These are phyloP conservation scores for Microcebus murinus DNA, from an alignment of 2,113 vertebrate species.

Conservation along the genomic window DNA sequence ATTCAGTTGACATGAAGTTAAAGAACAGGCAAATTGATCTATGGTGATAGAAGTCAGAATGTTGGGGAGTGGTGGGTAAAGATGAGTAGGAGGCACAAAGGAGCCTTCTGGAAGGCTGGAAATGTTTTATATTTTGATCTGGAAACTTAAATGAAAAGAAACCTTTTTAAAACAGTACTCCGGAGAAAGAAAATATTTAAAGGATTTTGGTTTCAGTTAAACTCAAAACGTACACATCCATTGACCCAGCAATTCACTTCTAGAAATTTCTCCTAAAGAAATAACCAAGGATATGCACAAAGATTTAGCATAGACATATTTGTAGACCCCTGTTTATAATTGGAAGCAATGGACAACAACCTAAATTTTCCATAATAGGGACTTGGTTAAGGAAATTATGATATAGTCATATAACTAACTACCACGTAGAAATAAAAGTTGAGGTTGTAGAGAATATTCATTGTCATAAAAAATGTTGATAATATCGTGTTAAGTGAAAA, in stretches of 20 bases:
- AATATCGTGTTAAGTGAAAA: background rate
- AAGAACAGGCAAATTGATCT: background rate
- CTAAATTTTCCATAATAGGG: background rate
- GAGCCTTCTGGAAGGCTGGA: background rate
- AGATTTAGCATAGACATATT: background rate
- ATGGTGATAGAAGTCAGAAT: background rate
- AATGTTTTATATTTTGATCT: background rate
- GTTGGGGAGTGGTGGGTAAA: background rate
- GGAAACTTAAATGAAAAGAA: background rate
- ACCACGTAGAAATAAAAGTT: background rate
- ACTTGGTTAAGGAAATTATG: background rate
- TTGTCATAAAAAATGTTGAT: background rate
- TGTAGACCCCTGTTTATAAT: background rate
- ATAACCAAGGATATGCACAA: background rate
- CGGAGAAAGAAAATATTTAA: background rate
- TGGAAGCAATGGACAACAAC: background rate
- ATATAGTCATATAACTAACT: background rate
- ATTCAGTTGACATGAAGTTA: background rate
- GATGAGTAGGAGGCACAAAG: background rate
- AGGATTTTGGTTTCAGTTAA: background rate
- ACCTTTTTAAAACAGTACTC: background rate
- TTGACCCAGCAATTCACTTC: background rate
- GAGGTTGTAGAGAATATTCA: constrained; percentile 16
- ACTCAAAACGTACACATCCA: background rate
- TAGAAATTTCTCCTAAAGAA: constrained; percentile 34